phyloP scores from a whole-genome alignment of 2,888 invertebrate genomes.

The Anthoptus insignis region DNA sequence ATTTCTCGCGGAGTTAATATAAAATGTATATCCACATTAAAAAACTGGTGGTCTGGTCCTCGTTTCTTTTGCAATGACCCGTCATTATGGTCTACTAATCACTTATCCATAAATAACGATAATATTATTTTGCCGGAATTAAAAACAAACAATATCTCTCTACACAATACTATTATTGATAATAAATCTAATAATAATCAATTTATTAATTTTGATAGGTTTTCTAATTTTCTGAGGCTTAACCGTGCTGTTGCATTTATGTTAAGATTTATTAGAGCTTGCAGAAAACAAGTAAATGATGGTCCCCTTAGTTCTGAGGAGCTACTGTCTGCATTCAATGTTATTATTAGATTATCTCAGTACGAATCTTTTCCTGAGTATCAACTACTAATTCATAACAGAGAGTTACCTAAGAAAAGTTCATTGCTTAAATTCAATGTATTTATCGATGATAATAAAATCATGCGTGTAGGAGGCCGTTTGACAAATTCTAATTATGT shows the following conservation, averaged over 20 bases:
- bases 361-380: conserved; percentile 48
- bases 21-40: background rate
- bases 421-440: conserved; percentile 44
- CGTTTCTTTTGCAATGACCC: conserved; percentile 16
- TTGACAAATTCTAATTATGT: conserved; percentile 40
- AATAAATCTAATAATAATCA: background rate
- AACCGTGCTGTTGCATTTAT: conserved; percentile 41
- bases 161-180: background rate
- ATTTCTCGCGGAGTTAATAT: conserved; percentile 40
- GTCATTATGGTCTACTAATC: conserved; percentile 27
- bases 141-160: conserved; percentile 4
- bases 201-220: conserved; percentile 37
- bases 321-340: conserved; percentile 32
- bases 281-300: conserved; percentile 15
- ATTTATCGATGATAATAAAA: conserved; percentile 43
- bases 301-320: conserved; percentile 15
- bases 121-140: conserved; percentile 14
- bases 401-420: conserved; percentile 35
- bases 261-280: conserved; percentile 42
- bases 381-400: conserved; percentile 36
- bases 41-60: conserved; percentile 41
- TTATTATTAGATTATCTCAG: conserved; percentile 44
- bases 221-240: conserved; percentile 40
- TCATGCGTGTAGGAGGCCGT: conserved; percentile 52
- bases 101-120: background rate